Evolutionary conservation across 2,888 invertebrate genomes (phyloP), one percentile per base, ranked within the genome.

Genomic region (Papilio protenor): DNA sequence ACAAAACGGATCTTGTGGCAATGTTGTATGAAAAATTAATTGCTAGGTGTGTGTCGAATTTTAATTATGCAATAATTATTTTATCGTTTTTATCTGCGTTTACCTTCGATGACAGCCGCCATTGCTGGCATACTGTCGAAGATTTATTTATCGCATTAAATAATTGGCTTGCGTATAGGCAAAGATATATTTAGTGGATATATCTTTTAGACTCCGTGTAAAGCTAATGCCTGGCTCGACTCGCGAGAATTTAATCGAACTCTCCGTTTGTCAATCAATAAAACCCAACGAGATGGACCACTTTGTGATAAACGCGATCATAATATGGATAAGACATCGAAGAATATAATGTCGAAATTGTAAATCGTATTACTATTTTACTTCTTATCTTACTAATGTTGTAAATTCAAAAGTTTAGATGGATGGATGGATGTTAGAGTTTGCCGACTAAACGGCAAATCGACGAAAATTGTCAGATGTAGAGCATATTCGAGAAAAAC

Each of bases 211-310:
- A 84, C 84, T 83, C 85, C 85, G 86, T 89, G 89, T 90, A 87
- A 87, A 88, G 89, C 86, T 90, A 92, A 92, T 90, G 91, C 87
- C 85, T 88, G 87, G 83, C 84, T 85, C 87, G 84, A 88, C 86
- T 91, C 89, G 91, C 90, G 89, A 90, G 90, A 91, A 89, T 91
- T 89, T 90, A 92, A 92, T 92, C 90, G 90, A 90, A 90, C 88
- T 90, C 90, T 89, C 89, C 88, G 91, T 92, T 93, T 94, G 93
- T 94, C 94, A 93, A 94, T 93, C 93, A 93, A 92, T 93, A 93
- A 93, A 93, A 85, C 86, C 80, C 83, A 89, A 84, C 86, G 86
- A 86, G 88, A 87, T 85, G 85, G 86, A 86, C 83, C 89, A 89
- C 88, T 90, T 89, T 88, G 88, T 87, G 84, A 80, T 80, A 77